Base-by-base conservation (phyloP, 2,797 vertebrate species). In the Phalanger gymnotis region DNA sequence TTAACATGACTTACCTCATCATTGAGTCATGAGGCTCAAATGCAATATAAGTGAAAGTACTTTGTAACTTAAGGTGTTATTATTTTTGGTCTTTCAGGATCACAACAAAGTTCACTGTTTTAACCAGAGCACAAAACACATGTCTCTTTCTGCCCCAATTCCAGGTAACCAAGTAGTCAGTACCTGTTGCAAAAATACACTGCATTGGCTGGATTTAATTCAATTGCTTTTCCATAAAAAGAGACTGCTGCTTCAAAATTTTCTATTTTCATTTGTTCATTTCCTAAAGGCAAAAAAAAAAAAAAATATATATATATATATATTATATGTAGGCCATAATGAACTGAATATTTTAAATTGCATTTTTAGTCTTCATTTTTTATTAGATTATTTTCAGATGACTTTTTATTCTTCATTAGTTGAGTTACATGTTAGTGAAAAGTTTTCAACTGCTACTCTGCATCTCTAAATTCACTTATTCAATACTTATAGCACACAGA, bases 121-220 rank as follows among this genome's bases (percentile, higher is more conserved):
- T 81, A 81, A 81, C 22, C 9, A 87, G 40, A 87, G 1, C 51
- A 1, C 73, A 87, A 87, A 51, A 51, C 3, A 87, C 22, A 47
- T 87, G 73, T 9, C 10, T 47, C 73, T 27, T 47, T 7, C 73
- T 51, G 22, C 25, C 40, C 40, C 73, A 87, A 51, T 87, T 27
- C 10, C 22, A 47, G 19, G n/a, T 25, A 9, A 81, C 22, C 19
- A 81, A 47, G 40, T 10, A 14, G 30, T 0, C 6, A 0, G 93
- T 98, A 99, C 99, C 99, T 99, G 99, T 99, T 99, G 98, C 99
- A 99, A 98, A 99, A 99, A 96, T 99, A 99, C 53, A 99, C 99
- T 0, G 99, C 99, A 2, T 99, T 99, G 98, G 99, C 98, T 0
- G 99, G 99, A 97, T 99, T 99, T 87, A 99, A 97, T 87, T 99